Conservation (phyloP, 2,113 vertebrate genomes). For the Pelobates fuscus region DNA sequence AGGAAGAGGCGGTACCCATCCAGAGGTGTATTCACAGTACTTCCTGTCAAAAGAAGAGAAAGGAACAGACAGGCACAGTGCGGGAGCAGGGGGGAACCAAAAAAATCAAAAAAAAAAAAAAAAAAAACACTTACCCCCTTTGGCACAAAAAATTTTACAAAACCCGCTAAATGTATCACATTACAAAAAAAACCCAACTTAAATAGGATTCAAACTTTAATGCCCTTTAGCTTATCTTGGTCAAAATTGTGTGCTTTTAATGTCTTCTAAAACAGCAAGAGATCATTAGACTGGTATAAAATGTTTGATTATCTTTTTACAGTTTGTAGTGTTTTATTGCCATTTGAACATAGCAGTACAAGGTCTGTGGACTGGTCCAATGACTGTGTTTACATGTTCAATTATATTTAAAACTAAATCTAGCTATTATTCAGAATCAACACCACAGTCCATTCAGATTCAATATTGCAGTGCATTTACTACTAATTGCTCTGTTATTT, state of each 20-base stretch:
- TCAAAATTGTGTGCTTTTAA: slow-evolving; percentile 20
- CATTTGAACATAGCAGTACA: neutral
- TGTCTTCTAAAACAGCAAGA: neutral
- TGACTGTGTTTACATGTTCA: too few species aligned
- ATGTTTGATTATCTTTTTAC: neutral
- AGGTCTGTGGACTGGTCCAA: neutral
- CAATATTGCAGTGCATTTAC: neutral
- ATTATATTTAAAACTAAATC: too few species aligned
- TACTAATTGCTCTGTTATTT: neutral
- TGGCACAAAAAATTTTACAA: slow-evolving; percentile 41
- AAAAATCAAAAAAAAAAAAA: too few species aligned
- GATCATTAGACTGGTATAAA: neutral
- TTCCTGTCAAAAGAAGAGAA: slow-evolving; percentile 17
- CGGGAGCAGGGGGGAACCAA: neutral
- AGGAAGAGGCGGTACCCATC: slow-evolving; percentile 35
- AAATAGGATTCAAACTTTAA: neutral
- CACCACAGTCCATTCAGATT: too few species aligned
- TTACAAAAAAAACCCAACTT: slow-evolving; percentile 23
- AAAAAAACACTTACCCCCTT: slow-evolving; percentile 21
- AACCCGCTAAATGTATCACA: slow-evolving; percentile 27
- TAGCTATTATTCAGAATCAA: too few species aligned
- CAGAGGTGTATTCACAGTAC: slow-evolving; percentile 37
- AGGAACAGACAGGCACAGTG: slow-evolving; percentile 44
- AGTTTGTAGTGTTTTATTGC: slow-evolving; percentile 38
- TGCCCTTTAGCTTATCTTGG: slow-evolving; percentile 19